Evolutionary conservation across 2,888 invertebrate species (phyloP), one percentile per base, ranked within the genome.

Genomic region (Gymnocheta viridis): DNA sequence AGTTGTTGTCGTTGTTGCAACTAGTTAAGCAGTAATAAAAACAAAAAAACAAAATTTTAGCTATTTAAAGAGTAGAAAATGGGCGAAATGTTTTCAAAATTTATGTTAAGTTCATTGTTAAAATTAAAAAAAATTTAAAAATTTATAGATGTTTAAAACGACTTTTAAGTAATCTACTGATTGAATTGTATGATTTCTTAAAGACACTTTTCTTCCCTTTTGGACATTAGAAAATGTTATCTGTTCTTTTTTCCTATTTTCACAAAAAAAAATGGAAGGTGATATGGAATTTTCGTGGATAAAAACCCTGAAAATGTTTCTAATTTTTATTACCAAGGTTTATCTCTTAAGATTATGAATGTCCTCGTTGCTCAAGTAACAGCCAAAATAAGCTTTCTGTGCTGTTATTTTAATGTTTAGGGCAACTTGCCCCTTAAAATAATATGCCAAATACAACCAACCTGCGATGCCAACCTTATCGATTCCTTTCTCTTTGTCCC

Each of bases 401-500:
- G 9, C 10, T 19, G 12, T 4, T 7, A 0, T 32, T 9, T 12
- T 4, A 2, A 14, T 58, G 19, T 49, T 35, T 73, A 49, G 60
- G 60, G 49, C 60, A 24, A 24, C 47, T n/a, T n/a, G 22, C 17
- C 5, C 29, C 44, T 10, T n/a, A 17, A 41, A 24, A 27, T 5
- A 27, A 17, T 14, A 4, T 19, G 47, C 32, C 14, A n/a, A 44
- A n/a, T 14, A 12, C 12, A 49, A 2, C 24, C n/a, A 27, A 32
- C 29, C 17, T 66, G 12, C 12, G 3, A 17, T 27, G n/a, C n/a
- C 9, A 14, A 19, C 19, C 9, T 10, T 19, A 22, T 10, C 51
- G 27, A 41, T 74, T 72, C 82, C 82, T 85, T 85, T 79, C 80
- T 77, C 82, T 85, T 82, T 85, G 38, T 47, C 41, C 19, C 60